phyloP scores from a whole-genome alignment of 2,888 invertebrate genomes.

The Zaprionus bogoriensis region DNA sequence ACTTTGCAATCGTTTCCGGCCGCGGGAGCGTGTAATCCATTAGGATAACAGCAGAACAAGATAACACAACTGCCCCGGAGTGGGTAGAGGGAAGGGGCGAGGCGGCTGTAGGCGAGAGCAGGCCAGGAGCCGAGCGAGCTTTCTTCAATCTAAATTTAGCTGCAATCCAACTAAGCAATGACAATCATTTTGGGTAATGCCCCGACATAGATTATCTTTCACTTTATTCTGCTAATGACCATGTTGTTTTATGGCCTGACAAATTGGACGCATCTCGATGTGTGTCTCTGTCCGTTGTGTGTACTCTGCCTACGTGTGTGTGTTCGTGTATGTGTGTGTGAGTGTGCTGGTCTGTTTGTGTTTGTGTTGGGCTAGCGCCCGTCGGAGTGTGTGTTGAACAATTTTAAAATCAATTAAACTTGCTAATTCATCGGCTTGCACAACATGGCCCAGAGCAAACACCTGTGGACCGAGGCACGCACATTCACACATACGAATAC shows the following conservation, averaged over 20 bases:
- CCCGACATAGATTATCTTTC: slow-evolving; percentile 28
- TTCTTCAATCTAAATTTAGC: slow-evolving; percentile 1
- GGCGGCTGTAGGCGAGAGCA: neutral
- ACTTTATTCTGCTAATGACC: slow-evolving; percentile 33
- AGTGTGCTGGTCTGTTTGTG: neutral
- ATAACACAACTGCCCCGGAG: too few relatives aligned
- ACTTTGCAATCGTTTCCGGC: neutral
- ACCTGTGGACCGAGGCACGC: slow-evolving; percentile 33
- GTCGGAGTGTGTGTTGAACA: slow-evolving; percentile 21
- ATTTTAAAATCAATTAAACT: slow-evolving; percentile 53
- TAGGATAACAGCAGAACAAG: slow-evolving; percentile 2
- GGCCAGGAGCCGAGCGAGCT: neutral
- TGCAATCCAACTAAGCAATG: slow-evolving; percentile 7
- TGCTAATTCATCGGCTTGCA: slow-evolving; percentile 29
- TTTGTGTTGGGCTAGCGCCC: neutral
- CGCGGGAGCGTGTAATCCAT: slow-evolving; percentile 7
- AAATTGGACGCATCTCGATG: slow-evolving; percentile 23
- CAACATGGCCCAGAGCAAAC: slow-evolving; percentile 33
- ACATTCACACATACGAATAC: neutral
- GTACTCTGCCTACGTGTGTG: too few relatives aligned
- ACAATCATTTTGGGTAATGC: slow-evolving; percentile 24
- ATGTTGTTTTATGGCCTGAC: slow-evolving; percentile 33
- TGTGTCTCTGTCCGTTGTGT: neutral
- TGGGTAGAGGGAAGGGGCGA: neutral
- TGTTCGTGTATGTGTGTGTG: neutral